These are phyloP conservation scores for Helobdella robusta DNA, from an alignment of 2,888 invertebrate genomes.

Conservation along the genomic window DNA sequence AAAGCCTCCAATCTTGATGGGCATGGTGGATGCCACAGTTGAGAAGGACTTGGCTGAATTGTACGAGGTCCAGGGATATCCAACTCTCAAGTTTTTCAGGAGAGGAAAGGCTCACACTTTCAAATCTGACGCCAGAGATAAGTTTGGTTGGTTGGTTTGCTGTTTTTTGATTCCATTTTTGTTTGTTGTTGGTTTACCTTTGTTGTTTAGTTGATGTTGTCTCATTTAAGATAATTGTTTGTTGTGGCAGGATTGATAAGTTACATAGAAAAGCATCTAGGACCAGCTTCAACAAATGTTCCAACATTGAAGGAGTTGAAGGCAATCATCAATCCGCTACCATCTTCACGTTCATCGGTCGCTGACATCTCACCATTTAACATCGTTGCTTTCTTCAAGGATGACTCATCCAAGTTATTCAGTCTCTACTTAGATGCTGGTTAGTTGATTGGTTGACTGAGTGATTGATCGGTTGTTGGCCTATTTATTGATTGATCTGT, in stretches of 20 bases:
- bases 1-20: slow-evolving; percentile 51
- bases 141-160: slow-evolving; percentile 42
- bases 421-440: slow-evolving; percentile 34
- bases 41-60: slow-evolving; percentile 49
- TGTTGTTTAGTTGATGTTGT: not conserved
- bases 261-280: slow-evolving; percentile 53
- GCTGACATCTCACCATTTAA: too few relatives aligned
- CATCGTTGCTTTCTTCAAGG: slow-evolving; percentile 53
- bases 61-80: slow-evolving; percentile 53
- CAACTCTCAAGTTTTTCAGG: slow-evolving; percentile 54
- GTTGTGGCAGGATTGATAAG: slow-evolving; percentile 50
- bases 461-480: not conserved
- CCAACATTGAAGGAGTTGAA: slow-evolving; percentile 44
- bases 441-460: slow-evolving; percentile 4
- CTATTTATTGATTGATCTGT: too few relatives aligned
- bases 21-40: slow-evolving; percentile 54
- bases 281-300: slow-evolving; percentile 47
- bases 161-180: too few relatives aligned
- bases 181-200: too few relatives aligned
- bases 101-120: slow-evolving; percentile 51
- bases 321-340: too few relatives aligned
- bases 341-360: too few relatives aligned
- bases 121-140: slow-evolving; percentile 50
- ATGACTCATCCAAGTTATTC: slow-evolving; percentile 47
- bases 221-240: not conserved